Base-by-base conservation (phyloP, 2,113 vertebrate species). In the Pampusana beccarii region DNA sequence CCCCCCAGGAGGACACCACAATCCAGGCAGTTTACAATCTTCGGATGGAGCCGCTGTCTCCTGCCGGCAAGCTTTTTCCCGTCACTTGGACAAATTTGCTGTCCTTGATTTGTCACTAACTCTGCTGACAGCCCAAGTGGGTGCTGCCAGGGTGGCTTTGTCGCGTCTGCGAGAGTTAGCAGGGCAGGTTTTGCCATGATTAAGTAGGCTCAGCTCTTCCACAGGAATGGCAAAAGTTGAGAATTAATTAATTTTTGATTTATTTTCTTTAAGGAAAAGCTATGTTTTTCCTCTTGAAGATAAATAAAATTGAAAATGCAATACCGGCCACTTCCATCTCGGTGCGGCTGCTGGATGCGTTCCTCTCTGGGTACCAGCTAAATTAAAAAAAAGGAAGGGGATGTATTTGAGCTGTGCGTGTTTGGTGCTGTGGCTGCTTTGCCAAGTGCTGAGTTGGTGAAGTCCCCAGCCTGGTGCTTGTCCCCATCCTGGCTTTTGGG, bases 371-470 rank as follows among this genome's bases (percentile, higher is more conserved):
- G 71, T 80, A 64, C 66, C 78, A 73, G 44, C 44, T 51, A 21
- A 29, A 56, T 33, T 34, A 29, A 29, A 42, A 38, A 29, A 5
- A 53, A 33, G 78, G 11, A 24, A 58, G 3, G 34, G 80, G 58
- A 16, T 34, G 4, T 24, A 6, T 65, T 13, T 0, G 4, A 88
- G 62, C 13, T 2, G 3, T 50, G 31, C 0, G 2, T 12, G 61
- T 7, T 25, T 13, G 61, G 16, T 60, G 78, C 34, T 34, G 38
- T 67, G 16, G 28, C n/a, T 42, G 44, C 11, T 25, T 36, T 61
- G 9, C 53, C 56, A 85, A 66, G 53, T n/a, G 15, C 48, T 23
- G 70, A 67, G 42, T 42, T 66, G 64, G 2, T 16, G 56, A 57
- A 26, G 56, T 57, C 23, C 40, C 40, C 28, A 23, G 17, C 25